A percentile compares a stretch with the other conserved stretches of the same genome.
These are phyloP conservation scores for Drosophila anomalipes DNA, from an alignment of 2,888 invertebrate species.

Conservation along the genomic window DNA sequence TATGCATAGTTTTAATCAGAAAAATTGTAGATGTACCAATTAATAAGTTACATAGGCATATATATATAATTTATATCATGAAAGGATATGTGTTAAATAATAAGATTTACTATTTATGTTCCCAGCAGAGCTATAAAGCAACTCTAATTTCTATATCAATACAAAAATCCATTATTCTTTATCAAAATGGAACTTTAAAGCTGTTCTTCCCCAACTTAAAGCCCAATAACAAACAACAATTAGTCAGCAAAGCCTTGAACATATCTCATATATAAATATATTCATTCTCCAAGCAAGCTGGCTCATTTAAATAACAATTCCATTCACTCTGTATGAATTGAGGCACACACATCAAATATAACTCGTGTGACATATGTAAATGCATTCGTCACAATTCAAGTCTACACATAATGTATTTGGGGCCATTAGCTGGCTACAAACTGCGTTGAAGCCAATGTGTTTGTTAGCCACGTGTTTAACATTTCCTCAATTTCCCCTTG, in stretches of 20 bases:
- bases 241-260: background rate
- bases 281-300: background rate
- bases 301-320: background rate
- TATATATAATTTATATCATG: no score
- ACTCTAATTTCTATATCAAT: background rate
- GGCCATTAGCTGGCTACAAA: slow-evolving; percentile 24
- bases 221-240: background rate
- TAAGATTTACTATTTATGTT: background rate
- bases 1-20: background rate
- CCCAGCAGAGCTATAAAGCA: background rate
- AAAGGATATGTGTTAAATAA: background rate
- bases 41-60: no score
- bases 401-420: slow-evolving; percentile 22
- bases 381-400: slow-evolving; percentile 30
- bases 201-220: background rate
- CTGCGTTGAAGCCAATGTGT: slow-evolving; percentile 21
- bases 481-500: background rate
- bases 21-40: no score
- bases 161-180: background rate
- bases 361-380: slow-evolving; percentile 22
- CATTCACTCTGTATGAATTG: background rate
- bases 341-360: background rate
- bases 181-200: accelerated
- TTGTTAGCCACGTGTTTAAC: slow-evolving; percentile 10
- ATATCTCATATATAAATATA: background rate